phyloP scores from a whole-genome alignment of 2,888 invertebrate species.

The Epinotia demarniana region DNA sequence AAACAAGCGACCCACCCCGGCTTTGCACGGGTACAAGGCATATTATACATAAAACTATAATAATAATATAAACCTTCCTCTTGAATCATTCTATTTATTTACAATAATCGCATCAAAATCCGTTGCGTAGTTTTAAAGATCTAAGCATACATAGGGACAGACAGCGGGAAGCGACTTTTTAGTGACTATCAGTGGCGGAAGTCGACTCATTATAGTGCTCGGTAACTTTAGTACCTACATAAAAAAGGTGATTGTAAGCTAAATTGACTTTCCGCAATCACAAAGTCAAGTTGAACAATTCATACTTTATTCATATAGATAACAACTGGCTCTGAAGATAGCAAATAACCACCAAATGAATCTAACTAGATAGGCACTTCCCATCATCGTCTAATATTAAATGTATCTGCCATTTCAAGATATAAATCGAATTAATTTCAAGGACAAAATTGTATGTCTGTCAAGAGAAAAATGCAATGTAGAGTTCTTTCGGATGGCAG shows the following conservation, averaged over 20 bases:
- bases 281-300: neutral
- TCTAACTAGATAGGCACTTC: neutral
- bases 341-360: neutral
- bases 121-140: too few species aligned
- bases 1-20: too few species aligned
- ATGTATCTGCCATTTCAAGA: neutral
- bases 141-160: too few species aligned
- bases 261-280: neutral
- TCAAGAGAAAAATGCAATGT: conserved; percentile 53
- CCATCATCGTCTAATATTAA: neutral
- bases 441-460: conserved; percentile 47
- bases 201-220: too few species aligned
- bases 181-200: too few species aligned
- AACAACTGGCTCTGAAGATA: neutral
- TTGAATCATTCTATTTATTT: too few species aligned
- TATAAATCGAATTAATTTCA: conserved; percentile 27
- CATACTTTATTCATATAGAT: neutral
- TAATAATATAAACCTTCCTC: too few species aligned
- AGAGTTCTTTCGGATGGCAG: conserved; percentile 52
- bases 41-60: too few species aligned
- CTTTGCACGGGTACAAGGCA: too few species aligned
- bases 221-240: too few species aligned
- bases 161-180: too few species aligned
- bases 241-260: neutral
- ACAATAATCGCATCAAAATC: too few species aligned